Conservation (phyloP, 2,888 invertebrate genomes). For the Lampropteryx suffumata region DNA sequence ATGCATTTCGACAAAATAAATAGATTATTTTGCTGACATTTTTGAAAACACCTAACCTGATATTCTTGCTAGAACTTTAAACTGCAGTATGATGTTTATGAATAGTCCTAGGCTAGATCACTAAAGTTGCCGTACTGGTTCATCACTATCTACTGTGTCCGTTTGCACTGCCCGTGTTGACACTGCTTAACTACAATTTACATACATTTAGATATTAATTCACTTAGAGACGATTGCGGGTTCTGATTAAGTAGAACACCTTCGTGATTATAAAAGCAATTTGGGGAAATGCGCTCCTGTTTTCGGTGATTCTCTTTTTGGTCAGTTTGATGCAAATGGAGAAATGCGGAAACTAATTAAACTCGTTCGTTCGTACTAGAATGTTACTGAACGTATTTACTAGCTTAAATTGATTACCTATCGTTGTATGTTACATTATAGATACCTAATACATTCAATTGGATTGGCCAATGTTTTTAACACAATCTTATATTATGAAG, state of each 20-base stretch:
- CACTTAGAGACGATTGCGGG: slow-evolving; percentile 22
- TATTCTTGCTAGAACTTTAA: too few relatives aligned
- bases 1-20: too few relatives aligned
- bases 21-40: too few relatives aligned
- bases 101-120: too few relatives aligned
- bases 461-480: too few relatives aligned
- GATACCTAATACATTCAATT: too few relatives aligned
- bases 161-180: slow-evolving; percentile 15
- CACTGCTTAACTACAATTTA: slow-evolving; percentile 27
- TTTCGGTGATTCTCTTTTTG: slow-evolving; percentile 10
- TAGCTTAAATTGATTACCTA: neutral
- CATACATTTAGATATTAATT: slow-evolving; percentile 31
- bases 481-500: too few relatives aligned
- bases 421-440: too few relatives aligned
- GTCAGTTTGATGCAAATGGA: slow-evolving; percentile 13
- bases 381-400: slow-evolving; percentile 4
- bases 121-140: too few relatives aligned
- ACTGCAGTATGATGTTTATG: too few relatives aligned
- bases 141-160: neutral
- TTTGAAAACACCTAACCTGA: too few relatives aligned
- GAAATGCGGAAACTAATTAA: slow-evolving; percentile 16
- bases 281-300: slow-evolving; percentile 3
- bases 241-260: slow-evolving; percentile 24
- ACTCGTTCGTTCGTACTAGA: slow-evolving; percentile 13
- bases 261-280: slow-evolving; percentile 20